These are phyloP conservation scores for Clarias fuscus DNA, from an alignment of 2,797 vertebrate genomes.

Conservation along the genomic window DNA sequence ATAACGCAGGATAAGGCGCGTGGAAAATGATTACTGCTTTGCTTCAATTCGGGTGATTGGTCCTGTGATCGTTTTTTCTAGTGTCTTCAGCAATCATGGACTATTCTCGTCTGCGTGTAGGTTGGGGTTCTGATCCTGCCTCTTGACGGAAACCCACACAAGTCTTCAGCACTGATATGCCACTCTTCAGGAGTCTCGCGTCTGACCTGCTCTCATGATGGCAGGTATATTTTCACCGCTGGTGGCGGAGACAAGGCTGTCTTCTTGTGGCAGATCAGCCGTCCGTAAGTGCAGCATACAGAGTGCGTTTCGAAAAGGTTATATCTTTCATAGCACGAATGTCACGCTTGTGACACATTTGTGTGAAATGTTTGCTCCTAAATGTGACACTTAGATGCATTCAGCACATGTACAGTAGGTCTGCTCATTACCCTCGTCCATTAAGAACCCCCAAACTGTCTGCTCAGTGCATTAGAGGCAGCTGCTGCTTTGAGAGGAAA, in stretches of 20 bases:
- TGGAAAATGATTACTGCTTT: background rate
- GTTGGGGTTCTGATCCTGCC: conserved; percentile 93
- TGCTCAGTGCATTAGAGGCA: conserved; percentile 82
- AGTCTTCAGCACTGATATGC: conserved; percentile 82
- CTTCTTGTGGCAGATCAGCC: conserved; percentile 83
- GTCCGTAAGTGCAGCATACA: conserved; percentile 70
- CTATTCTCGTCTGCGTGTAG: conserved; percentile 63
- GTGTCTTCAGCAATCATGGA: background rate
- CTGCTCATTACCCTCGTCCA: background rate
- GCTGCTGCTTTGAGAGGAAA: conserved; percentile 83
- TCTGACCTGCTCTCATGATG: conserved; percentile 79
- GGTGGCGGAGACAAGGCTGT: conserved; percentile 79
- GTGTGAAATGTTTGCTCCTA: background rate
- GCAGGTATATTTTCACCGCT: conserved; percentile 81
- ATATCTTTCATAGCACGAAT: background rate
- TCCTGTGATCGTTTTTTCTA: background rate
- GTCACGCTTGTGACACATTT: background rate
- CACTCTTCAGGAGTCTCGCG: conserved; percentile 78
- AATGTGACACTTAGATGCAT: background rate
- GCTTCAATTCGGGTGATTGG: background rate
- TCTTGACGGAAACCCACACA: conserved; percentile 90
- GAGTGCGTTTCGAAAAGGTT: background rate
- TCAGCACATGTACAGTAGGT: background rate
- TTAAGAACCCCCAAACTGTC: conserved; percentile 4
- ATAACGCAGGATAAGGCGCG: conserved; percentile 88